Percentiles rank a stretch among this genome's conserved stretches.
phyloP scores from a whole-genome alignment of 2,113 vertebrate species.

The Epinephelus fuscoguttatus region DNA sequence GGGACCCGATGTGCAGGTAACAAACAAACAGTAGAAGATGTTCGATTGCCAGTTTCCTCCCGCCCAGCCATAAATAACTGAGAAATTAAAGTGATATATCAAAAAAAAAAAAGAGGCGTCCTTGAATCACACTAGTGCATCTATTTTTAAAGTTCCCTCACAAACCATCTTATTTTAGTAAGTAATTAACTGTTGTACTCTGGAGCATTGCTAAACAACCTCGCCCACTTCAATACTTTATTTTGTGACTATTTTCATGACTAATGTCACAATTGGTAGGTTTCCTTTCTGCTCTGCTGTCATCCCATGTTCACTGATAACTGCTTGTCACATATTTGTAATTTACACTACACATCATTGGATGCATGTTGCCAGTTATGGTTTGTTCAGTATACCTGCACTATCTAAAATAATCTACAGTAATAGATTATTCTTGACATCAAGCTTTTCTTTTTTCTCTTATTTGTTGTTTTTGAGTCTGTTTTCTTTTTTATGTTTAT shows the following conservation, averaged over 20 bases:
- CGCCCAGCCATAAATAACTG: neutral
- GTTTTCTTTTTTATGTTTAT: neutral
- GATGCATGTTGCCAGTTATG: neutral
- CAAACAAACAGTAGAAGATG: neutral
- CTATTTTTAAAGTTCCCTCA: neutral
- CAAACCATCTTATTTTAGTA: constrained; percentile 4
- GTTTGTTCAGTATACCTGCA: neutral
- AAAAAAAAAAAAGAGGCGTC: neutral
- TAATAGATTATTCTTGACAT: no score
- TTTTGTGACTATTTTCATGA: constrained; percentile 1
- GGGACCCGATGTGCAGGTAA: neutral
- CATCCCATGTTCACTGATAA: neutral
- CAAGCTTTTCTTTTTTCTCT: no score
- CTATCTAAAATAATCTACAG: neutral
- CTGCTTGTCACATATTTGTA: neutral
- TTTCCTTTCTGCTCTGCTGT: constrained; percentile 7
- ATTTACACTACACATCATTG: neutral
- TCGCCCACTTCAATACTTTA: neutral
- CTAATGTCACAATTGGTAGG: neutral
- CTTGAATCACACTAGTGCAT: neutral
- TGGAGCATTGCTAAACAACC: neutral
- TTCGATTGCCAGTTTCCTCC: neutral
- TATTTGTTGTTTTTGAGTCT: neutral
- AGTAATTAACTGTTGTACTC: neutral
- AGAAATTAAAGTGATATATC: neutral